Base-by-base conservation (phyloP, 2,113 vertebrate genomes). In the Kryptolebias marmoratus region DNA sequence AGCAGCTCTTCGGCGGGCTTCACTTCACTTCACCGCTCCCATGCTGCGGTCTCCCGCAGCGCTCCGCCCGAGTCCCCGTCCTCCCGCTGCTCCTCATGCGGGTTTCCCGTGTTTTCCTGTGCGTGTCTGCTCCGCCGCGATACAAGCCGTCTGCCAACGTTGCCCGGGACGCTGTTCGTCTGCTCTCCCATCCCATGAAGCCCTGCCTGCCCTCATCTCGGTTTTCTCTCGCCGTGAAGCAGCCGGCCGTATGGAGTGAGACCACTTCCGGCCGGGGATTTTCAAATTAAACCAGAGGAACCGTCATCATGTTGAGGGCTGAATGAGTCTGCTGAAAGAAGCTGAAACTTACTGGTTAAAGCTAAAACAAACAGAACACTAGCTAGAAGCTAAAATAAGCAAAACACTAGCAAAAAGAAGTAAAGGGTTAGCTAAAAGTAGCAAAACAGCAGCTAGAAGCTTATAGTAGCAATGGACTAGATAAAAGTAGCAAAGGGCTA, bases 1-100 rank as follows among this genome's bases (percentile, higher is more conserved):
- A n/a, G 39, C 74, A 55, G 55, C 67, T 73, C 64, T 61, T 79
- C 53, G 53, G 56, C 18, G 42, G 59, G 65, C 70, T 81, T 90
- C 87, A 91, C 70, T 81, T 90, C 87, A 91, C 87, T 91, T 89
- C 77, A 90, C 85, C 68, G 88, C 84, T 87, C 83, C 87, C 87
- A 90, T 89, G 65, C 81, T 68, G 56, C 70, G 52, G 47, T 18
- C 54, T 79, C 76, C 83, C 84, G 77, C 68, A 44, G 67, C 69
- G 73, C 47, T 50, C 31, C 82, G 1, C 31, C 82, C 2, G 64
- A 14, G 78, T 71, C 78, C 74, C 39, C n/a, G 28, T n/a, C 61
- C 30, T 22, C 36, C 53, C 14, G 67, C 53, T 48, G 75, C 28
- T 27, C 77, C 30, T 44, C 79, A 72, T 72, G 64, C 64, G 75